phyloP scores from a whole-genome alignment of 2,113 vertebrate species.

The Campylomormyrus numenius region DNA sequence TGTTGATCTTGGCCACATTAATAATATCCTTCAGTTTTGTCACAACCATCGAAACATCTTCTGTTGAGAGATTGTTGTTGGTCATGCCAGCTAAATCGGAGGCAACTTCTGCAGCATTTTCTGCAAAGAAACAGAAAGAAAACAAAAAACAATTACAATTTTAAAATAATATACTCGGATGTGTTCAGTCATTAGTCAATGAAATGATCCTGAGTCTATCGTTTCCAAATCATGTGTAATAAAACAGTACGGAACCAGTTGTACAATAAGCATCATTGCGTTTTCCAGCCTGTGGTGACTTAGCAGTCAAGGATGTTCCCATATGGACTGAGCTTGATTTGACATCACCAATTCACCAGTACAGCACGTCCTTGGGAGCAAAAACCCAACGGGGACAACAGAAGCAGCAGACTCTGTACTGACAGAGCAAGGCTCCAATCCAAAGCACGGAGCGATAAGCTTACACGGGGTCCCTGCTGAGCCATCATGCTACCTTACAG shows the following conservation, averaged over 20 bases:
- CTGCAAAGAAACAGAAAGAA: slow-evolving; percentile 49
- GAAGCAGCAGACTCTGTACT: not conserved
- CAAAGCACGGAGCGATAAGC: not conserved
- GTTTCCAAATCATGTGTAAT: not conserved
- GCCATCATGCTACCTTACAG: not conserved
- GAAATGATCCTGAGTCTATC: not conserved
- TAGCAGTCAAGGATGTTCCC: not conserved
- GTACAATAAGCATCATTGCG: not conserved
- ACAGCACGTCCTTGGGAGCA: not conserved
- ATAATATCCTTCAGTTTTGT: slow-evolving; percentile 80
- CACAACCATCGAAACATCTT: slow-evolving; percentile 80
- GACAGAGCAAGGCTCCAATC: not conserved
- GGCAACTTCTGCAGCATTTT: slow-evolving; percentile 76
- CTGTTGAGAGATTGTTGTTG: slow-evolving; percentile 65
- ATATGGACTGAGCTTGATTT: not conserved
- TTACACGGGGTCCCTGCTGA: not conserved
- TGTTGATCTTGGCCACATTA: slow-evolving; percentile 75
- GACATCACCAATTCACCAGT: not conserved
- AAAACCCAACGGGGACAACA: not conserved
- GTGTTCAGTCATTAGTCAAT: not conserved
- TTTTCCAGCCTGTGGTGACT: not conserved
- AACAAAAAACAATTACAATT: not conserved
- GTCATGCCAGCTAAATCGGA: slow-evolving; percentile 74
- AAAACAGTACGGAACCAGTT: not conserved
- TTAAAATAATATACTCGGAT: not conserved